Evolutionary conservation across 2,888 invertebrate species (phyloP).

Genomic region (Helleia helle): DNA sequence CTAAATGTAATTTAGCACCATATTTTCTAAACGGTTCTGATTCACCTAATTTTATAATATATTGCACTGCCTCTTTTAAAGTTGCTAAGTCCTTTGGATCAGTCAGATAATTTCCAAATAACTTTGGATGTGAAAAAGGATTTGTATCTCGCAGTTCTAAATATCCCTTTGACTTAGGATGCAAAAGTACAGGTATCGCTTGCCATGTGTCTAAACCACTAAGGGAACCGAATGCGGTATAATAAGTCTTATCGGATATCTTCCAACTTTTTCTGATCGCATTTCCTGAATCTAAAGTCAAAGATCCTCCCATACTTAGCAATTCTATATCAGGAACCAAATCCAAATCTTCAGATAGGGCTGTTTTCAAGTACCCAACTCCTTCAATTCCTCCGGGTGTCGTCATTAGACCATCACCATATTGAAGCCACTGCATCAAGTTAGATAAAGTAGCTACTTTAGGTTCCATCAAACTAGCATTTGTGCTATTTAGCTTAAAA

Average conservation of each 20-base stretch:
- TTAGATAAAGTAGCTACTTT: slow-evolving; percentile 55
- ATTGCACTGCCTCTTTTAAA: slow-evolving; percentile 75
- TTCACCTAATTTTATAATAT: slow-evolving; percentile 71
- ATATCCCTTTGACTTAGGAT: slow-evolving; percentile 83
- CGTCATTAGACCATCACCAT: slow-evolving; percentile 71
- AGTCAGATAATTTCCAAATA: slow-evolving; percentile 86
- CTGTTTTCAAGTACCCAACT: slow-evolving; percentile 76
- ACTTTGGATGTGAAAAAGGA: slow-evolving; percentile 82
- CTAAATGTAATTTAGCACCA: slow-evolving; percentile 65
- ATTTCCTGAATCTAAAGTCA: slow-evolving; percentile 74
- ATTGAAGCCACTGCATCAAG: slow-evolving; percentile 58
- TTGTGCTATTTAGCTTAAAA: slow-evolving; percentile 55
- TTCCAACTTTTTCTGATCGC: slow-evolving; percentile 69
- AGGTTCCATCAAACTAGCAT: slow-evolving; percentile 52
- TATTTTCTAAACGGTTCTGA: slow-evolving; percentile 75
- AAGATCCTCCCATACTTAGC: slow-evolving; percentile 76
- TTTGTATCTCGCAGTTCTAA: slow-evolving; percentile 81
- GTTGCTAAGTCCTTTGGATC: slow-evolving; percentile 77
- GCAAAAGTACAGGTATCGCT: slow-evolving; percentile 80
- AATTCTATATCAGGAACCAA: slow-evolving; percentile 79
- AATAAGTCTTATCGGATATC: slow-evolving; percentile 71
- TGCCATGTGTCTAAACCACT: slow-evolving; percentile 74
- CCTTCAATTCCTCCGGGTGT: slow-evolving; percentile 79
- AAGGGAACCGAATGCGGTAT: slow-evolving; percentile 70
- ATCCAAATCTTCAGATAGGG: slow-evolving; percentile 64